phyloP scores from a whole-genome alignment of 2,888 invertebrate species.

The Celastrina argiolus region DNA sequence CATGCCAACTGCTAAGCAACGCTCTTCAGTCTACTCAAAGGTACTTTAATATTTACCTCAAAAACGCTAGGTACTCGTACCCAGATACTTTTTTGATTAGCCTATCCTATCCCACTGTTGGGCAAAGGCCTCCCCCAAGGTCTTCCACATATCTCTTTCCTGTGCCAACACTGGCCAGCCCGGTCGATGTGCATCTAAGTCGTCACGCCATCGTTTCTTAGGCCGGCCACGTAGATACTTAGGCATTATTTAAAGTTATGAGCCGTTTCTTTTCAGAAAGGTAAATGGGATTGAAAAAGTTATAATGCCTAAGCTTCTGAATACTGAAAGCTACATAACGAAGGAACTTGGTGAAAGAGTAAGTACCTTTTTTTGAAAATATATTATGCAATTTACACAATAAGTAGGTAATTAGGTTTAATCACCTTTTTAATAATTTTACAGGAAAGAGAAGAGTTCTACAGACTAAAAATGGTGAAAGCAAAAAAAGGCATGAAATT shows the following conservation, averaged over 20 bases:
- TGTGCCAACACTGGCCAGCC: no score
- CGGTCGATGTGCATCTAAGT: no score
- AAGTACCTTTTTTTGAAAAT: not conserved
- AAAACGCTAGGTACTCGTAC: not conserved
- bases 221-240: no score
- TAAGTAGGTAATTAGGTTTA: not conserved
- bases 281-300: slow-evolving; percentile 72
- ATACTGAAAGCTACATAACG: slow-evolving; percentile 64
- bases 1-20: slow-evolving; percentile 57
- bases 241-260: no score
- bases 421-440: slow-evolving; percentile 12
- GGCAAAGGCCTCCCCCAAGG: no score
- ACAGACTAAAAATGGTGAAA: slow-evolving; percentile 70
- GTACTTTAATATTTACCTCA: slow-evolving; percentile 36
- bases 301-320: slow-evolving; percentile 64
- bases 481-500: slow-evolving; percentile 53
- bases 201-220: no score
- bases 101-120: no score
- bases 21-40: slow-evolving; percentile 61
- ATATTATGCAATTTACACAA: no score
- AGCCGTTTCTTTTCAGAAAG: slow-evolving; percentile 51
- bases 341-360: slow-evolving; percentile 72
- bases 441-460: slow-evolving; percentile 72
- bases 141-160: no score
- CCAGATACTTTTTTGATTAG: no score